Evolutionary conservation across 2,888 invertebrate genomes (phyloP).

Genomic region (Mayetiola destructor): DNA sequence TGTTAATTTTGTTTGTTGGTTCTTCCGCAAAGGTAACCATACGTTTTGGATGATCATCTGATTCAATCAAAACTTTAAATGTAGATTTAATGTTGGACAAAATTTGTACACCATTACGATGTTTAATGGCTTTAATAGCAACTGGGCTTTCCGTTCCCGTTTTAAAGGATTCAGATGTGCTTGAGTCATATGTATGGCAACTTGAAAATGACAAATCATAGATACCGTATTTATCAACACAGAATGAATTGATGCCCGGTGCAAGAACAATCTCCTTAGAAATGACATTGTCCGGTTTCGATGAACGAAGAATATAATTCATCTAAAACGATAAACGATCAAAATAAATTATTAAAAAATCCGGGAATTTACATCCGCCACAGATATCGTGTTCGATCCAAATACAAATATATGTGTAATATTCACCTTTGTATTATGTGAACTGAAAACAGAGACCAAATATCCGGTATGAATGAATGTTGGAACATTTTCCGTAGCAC

Average conservation of each 20-base stretch:
- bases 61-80: constrained; percentile 9
- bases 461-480: constrained; percentile 73
- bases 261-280: constrained; percentile 35
- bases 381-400: background rate
- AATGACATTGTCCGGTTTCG: constrained; percentile 14
- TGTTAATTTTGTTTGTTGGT: constrained; percentile 35
- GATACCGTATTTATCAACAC: constrained; percentile 52
- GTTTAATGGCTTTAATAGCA: constrained; percentile 41
- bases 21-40: constrained; percentile 28
- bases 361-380: background rate
- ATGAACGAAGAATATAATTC: constrained; percentile 30
- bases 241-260: constrained; percentile 55
- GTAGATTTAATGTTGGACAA: constrained; percentile 29
- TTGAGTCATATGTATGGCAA: constrained; percentile 57
- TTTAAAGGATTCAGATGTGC: constrained; percentile 30
- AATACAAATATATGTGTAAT: background rate
- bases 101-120: constrained; percentile 40
- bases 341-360: background rate
- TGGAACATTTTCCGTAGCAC: constrained; percentile 46
- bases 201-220: constrained; percentile 60
- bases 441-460: constrained; percentile 53
- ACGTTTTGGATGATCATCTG: constrained; percentile 18
- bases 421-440: constrained; percentile 46
- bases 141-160: constrained; percentile 32
- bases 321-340: constrained; percentile 28